A percentile compares a stretch with the other conserved stretches of the same genome.
phyloP scores from a whole-genome alignment of 2,113 vertebrate genomes.

The Phrynosoma platyrhinos region DNA sequence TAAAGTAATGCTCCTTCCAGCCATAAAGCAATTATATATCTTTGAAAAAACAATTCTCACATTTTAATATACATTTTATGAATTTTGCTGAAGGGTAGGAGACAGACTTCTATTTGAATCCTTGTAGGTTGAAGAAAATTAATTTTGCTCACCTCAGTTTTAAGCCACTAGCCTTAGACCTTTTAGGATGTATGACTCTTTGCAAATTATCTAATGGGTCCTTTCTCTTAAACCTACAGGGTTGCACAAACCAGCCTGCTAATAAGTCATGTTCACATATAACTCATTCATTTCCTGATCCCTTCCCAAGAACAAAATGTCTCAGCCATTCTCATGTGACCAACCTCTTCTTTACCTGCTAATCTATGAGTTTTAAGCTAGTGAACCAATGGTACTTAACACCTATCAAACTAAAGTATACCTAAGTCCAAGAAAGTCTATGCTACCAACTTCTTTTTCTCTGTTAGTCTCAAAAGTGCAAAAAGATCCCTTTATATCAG shows the following conservation, averaged over 20 bases:
- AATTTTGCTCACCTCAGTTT: conserved; percentile 6
- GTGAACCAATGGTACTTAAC: too few relatives aligned
- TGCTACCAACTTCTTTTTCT: too few relatives aligned
- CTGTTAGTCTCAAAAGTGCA: too few relatives aligned
- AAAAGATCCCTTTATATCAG: too few relatives aligned
- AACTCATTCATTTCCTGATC: not conserved
- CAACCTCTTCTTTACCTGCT: not conserved
- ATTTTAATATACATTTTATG: conserved; percentile 20
- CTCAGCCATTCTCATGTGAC: not conserved
- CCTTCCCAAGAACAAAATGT: not conserved
- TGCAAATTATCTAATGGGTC: not conserved
- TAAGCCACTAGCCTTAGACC: not conserved
- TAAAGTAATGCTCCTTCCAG: not conserved
- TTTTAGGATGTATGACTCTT: conserved; percentile 3
- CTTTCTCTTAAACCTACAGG: not conserved
- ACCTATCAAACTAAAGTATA: too few relatives aligned
- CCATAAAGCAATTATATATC: not conserved
- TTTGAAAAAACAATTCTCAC: conserved; percentile 15
- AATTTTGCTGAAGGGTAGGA: conserved; percentile 6
- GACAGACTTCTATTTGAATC: not conserved
- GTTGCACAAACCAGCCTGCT: not conserved
- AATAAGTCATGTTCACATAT: not conserved
- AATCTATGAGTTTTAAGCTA: too few relatives aligned
- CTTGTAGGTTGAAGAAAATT: not conserved
- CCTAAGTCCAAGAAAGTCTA: too few relatives aligned